Base-by-base conservation (phyloP, 2,888 invertebrate genomes). In the Portevinia maculata region DNA sequence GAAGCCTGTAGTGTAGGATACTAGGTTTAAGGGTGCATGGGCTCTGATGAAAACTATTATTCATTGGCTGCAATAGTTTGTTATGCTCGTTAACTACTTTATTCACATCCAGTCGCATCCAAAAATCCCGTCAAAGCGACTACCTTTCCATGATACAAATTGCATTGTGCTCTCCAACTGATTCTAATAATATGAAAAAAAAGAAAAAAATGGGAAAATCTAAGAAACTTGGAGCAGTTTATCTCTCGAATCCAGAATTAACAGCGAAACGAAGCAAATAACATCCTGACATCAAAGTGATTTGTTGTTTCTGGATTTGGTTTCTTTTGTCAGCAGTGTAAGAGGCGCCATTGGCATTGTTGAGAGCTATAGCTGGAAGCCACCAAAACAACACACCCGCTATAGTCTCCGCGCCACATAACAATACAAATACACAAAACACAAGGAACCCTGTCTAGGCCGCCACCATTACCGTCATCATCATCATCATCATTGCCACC, bases 261-360 rank as follows among this genome's bases (percentile, higher is more conserved):
- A 67, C 83, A 78, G 67, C 62, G 71, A 34, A 55, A 48, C 70
- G 30, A 50, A 39, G 65, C 67, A 78, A 70, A 78, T 78, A 62
- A 65, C 71, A 73, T 73, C 67, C 65, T 57, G 78, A 55, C 78
- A 71, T 83, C 78, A 67, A 83, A 78, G 83, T 83, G 83, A 83
- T 83, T 83, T 83, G 83, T 83, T 78, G 83, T 78, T 83, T 67
- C 50, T 73, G 55, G 60, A 62, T 60, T 78, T 62, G 55, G 44
- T 71, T 78, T 62, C 83, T 73, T 67, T 83, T 83, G 78, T 78
- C 60, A 71, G 67, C 67, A 83, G 55, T 83, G 83, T 83, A 65
- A 78, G 78, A 83, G 83, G 83, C 83, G 83, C 83, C 83, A 78
- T 67, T 67, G 83, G 71, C 78, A 83, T 83, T 83, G 83, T 83